Conservation (phyloP, 2,888 invertebrate genomes). For the Rotaria macrura region DNA sequence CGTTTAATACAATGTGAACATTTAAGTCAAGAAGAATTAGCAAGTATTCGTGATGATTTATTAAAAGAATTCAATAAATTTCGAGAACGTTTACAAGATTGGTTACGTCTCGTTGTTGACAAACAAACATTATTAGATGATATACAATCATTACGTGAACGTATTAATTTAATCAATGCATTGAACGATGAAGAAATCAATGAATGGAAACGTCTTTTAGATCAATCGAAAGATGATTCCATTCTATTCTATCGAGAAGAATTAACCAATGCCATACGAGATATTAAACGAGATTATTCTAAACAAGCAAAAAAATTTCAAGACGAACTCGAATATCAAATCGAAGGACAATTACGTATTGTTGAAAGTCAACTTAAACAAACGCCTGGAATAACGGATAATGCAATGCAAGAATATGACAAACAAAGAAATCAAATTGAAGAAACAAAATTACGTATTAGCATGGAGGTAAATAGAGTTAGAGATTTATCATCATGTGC, state of each 20-base stretch:
- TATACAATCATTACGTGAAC: constrained; percentile 6
- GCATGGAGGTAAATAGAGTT: background rate
- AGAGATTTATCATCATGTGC: too few species aligned
- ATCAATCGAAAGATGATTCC: constrained; percentile 20
- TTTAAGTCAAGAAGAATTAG: background rate
- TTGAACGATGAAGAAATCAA: constrained; percentile 13
- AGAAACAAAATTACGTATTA: constrained; percentile 1
- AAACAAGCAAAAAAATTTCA: constrained; percentile 17
- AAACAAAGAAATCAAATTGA: background rate
- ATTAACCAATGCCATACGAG: constrained; percentile 18
- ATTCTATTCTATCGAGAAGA: background rate
- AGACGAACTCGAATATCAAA: constrained; percentile 22
- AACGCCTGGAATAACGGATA: background rate
- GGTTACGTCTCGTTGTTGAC: background rate
- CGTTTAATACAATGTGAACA: background rate
- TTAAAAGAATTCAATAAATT: constrained; percentile 2
- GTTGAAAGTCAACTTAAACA: constrained; percentile 17
- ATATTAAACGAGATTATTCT: constrained; percentile 11
- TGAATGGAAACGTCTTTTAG: constrained; percentile 19
- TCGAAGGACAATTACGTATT: constrained; percentile 9
- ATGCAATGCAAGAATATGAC: background rate
- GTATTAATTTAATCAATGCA: constrained; percentile 14
- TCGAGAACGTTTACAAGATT: constrained; percentile 13
- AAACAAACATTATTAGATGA: constrained; percentile 11
- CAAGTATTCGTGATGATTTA: background rate